Evolutionary conservation across 2,797 vertebrate genomes (phyloP).

Genomic region (Galago senegalensis): DNA sequence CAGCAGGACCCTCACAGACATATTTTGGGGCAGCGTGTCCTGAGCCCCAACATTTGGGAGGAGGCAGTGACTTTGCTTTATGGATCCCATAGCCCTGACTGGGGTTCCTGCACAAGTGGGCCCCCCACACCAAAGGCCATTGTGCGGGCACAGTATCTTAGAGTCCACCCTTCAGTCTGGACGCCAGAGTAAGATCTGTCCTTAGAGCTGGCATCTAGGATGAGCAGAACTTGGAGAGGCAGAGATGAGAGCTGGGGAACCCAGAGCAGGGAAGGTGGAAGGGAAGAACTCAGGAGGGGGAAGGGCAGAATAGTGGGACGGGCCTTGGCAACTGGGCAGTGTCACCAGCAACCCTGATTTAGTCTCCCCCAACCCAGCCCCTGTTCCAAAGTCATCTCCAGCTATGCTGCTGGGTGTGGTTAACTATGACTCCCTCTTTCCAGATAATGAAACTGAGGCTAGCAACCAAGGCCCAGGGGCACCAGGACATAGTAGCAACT

Average conservation of each 20-base stretch:
- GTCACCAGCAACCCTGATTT: rapidly evolving
- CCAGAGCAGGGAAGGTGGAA: neutral
- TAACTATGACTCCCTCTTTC: neutral
- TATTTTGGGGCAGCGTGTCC: neutral
- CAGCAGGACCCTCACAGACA: too few relatives aligned
- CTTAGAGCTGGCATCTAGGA: neutral
- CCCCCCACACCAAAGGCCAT: neutral
- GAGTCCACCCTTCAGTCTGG: rapidly evolving
- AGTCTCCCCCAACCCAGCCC: rapidly evolving
- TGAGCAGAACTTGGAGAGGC: neutral
- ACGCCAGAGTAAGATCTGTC: rapidly evolving
- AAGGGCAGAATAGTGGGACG: too few relatives aligned
- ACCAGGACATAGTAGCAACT: neutral
- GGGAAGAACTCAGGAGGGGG: rapidly evolving
- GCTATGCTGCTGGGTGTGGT: rapidly evolving
- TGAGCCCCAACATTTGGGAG: too few relatives aligned
- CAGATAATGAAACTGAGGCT: neutral
- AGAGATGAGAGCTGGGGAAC: neutral
- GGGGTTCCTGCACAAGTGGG: neutral
- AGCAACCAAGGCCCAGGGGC: neutral
- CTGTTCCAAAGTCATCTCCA: neutral
- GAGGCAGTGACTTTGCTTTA: too few relatives aligned
- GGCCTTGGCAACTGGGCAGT: neutral
- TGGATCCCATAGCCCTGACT: rapidly evolving
- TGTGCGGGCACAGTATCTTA: rapidly evolving